These are phyloP conservation scores for Brachionus rotundiformis DNA, from an alignment of 1,140 invertebrate species.

Conservation along the genomic window DNA sequence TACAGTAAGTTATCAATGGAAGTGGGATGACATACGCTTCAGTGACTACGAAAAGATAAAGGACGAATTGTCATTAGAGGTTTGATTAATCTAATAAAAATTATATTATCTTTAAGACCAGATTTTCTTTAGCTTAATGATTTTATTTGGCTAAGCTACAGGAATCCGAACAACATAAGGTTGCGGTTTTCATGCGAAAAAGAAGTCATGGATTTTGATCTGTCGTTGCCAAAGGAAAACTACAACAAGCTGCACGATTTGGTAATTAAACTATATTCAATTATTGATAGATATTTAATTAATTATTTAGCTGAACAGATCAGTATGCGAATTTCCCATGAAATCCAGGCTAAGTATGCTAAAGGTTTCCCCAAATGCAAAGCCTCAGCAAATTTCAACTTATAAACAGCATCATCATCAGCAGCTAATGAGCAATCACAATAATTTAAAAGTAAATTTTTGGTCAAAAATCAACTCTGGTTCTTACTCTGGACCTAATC, in stretches of 20 bases:
- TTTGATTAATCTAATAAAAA: not conserved
- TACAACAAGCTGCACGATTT: constrained; percentile 9
- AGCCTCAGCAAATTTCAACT: not conserved
- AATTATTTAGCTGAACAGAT: constrained; percentile 5
- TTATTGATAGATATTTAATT: no score
- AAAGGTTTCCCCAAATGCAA: constrained; percentile 28
- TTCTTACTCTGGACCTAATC: no score
- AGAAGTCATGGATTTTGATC: constrained; percentile 31
- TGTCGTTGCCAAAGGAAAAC: not conserved
- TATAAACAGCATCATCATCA: constrained; percentile 48
- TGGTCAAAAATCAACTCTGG: no score
- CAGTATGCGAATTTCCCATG: constrained; percentile 36
- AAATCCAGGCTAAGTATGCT: constrained; percentile 3
- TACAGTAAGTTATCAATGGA: constrained; percentile 37
- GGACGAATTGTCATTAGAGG: not conserved
- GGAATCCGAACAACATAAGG: constrained; percentile 36
- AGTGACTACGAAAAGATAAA: constrained; percentile 8
- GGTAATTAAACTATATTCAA: no score
- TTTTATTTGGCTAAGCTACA: constrained; percentile 28
- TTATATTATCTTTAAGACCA: not conserved
- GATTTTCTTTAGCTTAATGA: constrained; percentile 29
- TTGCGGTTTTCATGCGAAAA: constrained; percentile 7
- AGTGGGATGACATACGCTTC: constrained; percentile 25
- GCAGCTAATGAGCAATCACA: constrained; percentile 14
- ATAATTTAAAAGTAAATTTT: not conserved